A percentile compares a stretch with the other conserved stretches of the same genome.
These are phyloP conservation scores for Campopleginae sp. DNA, from an alignment of 2,888 invertebrate species.

Conservation along the genomic window DNA sequence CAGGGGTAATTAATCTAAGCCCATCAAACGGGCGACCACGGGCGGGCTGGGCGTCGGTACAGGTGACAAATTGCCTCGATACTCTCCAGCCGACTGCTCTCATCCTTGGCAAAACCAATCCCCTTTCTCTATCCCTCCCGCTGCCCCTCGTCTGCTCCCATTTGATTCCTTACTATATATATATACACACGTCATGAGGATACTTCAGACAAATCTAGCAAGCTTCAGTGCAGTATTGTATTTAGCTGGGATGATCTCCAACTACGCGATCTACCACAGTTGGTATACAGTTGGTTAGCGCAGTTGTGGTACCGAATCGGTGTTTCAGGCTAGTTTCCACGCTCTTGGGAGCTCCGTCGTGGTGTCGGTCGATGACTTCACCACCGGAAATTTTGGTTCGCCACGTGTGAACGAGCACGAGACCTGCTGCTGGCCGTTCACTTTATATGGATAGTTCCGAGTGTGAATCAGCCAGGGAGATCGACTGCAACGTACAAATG, in stretches of 20 bases:
- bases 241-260: conserved; percentile 51
- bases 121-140: conserved; percentile 24
- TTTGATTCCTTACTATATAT: conserved; percentile 38
- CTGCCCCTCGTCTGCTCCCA: background rate
- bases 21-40: conserved; percentile 79
- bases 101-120: conserved; percentile 27
- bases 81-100: conserved; percentile 67
- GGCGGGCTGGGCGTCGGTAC: conserved; percentile 73
- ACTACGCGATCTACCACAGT: conserved; percentile 61
- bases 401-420: conserved; percentile 66
- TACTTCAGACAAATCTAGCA: conserved; percentile 32
- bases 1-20: conserved; percentile 82
- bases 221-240: conserved; percentile 45
- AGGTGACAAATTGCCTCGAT: conserved; percentile 82
- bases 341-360: conserved; percentile 40
- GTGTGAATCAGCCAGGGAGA: conserved; percentile 49
- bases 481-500: conserved; percentile 43
- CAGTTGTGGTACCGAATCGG: conserved; percentile 37
- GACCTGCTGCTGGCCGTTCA: conserved; percentile 33
- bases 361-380: conserved; percentile 57
- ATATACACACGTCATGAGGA: conserved; percentile 48
- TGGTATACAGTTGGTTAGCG: conserved; percentile 58
- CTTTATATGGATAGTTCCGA: conserved; percentile 1
- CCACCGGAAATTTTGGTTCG: conserved; percentile 66
- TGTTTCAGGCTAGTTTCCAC: conserved; percentile 32